Percentiles rank a stretch among this genome's conserved stretches.
These are phyloP conservation scores for Percina caprodes DNA, from an alignment of 2,113 vertebrate genomes.

Conservation along the genomic window DNA sequence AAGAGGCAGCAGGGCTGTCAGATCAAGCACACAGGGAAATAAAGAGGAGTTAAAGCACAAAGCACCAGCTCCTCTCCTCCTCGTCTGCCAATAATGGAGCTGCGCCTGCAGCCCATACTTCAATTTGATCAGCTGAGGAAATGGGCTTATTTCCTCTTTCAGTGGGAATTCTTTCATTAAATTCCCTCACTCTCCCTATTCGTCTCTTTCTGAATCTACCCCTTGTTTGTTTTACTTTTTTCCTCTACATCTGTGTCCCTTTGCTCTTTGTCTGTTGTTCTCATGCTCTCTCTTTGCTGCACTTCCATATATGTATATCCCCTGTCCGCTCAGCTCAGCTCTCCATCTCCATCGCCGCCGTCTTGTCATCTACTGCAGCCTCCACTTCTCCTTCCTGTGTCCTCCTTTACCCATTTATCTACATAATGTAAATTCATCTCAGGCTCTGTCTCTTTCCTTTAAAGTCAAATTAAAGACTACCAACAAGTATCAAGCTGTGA, in stretches of 20 bases:
- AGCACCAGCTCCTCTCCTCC: conserved; percentile 56
- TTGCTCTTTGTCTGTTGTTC: conserved; percentile 30
- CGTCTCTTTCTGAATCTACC: conserved; percentile 30
- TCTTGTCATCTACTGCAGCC: conserved; percentile 4
- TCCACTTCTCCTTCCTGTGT: not conserved
- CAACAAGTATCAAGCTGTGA: conserved; percentile 27
- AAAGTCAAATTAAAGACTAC: conserved; percentile 47
- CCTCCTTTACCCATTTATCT: conserved; percentile 61
- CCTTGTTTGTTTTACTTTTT: conserved; percentile 44
- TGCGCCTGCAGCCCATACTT: conserved; percentile 64
- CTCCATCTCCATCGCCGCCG: conserved; percentile 12
- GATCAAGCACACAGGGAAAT: conserved; percentile 69
- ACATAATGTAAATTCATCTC: conserved; percentile 57
- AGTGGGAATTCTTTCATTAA: conserved; percentile 75
- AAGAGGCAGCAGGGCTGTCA: conserved; percentile 62
- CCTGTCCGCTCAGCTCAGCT: conserved; percentile 30
- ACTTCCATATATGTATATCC: conserved; percentile 35
- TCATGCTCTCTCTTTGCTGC: conserved; percentile 31
- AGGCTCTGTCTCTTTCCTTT: conserved; percentile 25
- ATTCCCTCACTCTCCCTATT: conserved; percentile 43
- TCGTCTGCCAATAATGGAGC: conserved; percentile 70
- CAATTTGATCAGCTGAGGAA: conserved; percentile 78
- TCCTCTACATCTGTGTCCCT: conserved; percentile 20
- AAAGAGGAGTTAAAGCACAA: conserved; percentile 71
- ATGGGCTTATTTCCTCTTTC: conserved; percentile 61